Conservation (phyloP, 1,140 invertebrate genomes). For the Zaprionus camerounensis region DNA sequence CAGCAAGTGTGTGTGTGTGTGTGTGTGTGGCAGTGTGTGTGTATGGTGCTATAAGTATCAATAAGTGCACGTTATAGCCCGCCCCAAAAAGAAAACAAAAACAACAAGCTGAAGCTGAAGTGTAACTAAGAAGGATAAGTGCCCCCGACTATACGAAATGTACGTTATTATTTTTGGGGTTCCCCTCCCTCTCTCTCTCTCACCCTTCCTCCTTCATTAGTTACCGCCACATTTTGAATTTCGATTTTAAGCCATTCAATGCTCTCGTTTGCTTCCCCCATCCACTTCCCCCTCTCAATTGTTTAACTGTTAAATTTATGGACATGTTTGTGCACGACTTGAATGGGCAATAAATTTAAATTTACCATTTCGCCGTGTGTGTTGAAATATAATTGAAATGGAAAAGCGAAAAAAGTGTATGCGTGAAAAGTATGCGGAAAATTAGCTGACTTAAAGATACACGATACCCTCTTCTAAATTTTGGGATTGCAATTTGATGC, state of each 20-base stretch:
- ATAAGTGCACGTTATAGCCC: conserved; percentile 67
- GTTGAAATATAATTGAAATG: conserved; percentile 65
- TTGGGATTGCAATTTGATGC: conserved; percentile 42
- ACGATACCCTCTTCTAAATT: background rate
- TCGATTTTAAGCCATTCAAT: background rate
- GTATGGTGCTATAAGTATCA: conserved; percentile 77
- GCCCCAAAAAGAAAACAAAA: conserved; percentile 37
- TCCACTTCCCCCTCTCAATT: conserved; percentile 44
- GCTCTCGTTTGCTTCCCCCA: conserved; percentile 20
- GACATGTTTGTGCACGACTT: conserved; percentile 67
- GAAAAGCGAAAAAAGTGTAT: conserved; percentile 9
- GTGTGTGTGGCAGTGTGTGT: conserved; percentile 20
- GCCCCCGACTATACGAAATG: conserved; percentile 59
- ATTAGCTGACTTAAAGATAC: conserved; percentile 57
- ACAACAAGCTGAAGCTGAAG: conserved; percentile 57
- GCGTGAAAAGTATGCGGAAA: conserved; percentile 26
- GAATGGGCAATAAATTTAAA: conserved; percentile 71
- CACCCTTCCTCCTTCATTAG: conserved; percentile 17
- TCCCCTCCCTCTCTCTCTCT: background rate
- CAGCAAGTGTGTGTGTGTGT: conserved; percentile 24
- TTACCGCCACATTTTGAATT: conserved; percentile 13
- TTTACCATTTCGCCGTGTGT: conserved; percentile 36
- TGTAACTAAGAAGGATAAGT: conserved; percentile 82
- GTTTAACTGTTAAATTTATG: conserved; percentile 72
- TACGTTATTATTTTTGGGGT: conserved; percentile 70